Evolutionary conservation across 2,113 vertebrate genomes (phyloP).

Genomic region (Catharus fuscescens): DNA sequence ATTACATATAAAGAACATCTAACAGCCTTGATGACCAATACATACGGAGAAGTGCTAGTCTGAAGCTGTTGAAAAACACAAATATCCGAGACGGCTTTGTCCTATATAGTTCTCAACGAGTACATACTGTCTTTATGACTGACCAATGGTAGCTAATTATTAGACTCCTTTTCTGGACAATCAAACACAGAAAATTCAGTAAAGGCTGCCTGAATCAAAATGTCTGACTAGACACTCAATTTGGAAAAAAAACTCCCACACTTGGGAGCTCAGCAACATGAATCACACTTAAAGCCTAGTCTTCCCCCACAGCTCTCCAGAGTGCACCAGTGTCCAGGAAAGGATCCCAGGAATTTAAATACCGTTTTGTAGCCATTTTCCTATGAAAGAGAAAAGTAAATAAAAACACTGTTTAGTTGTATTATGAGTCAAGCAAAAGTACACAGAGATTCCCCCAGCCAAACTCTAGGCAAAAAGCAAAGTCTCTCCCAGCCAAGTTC

Average conservation of each 20-base stretch:
- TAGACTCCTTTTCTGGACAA: not conserved
- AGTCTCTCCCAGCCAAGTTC: constrained; percentile 23
- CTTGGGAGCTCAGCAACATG: constrained; percentile 18
- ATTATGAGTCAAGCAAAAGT: constrained; percentile 31
- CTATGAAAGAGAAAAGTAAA: constrained; percentile 54
- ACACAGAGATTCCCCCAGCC: not conserved
- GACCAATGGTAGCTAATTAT: not conserved
- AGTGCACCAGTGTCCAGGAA: not conserved
- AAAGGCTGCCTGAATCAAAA: not conserved
- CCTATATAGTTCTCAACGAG: not conserved
- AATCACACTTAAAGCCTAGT: not conserved
- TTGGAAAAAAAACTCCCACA: not conserved
- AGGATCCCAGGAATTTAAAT: constrained; percentile 34
- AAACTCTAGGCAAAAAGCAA: constrained; percentile 24
- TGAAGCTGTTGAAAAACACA: not conserved
- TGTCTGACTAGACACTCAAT: not conserved
- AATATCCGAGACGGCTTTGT: not conserved
- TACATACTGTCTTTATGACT: not conserved
- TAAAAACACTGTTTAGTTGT: constrained; percentile 43
- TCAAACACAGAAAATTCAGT: not conserved
- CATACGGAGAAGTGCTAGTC: not conserved
- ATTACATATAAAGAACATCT: not conserved
- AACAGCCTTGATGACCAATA: not conserved
- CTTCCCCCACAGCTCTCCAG: not conserved
- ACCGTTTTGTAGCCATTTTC: constrained; percentile 41